Conservation (phyloP, 2,888 invertebrate genomes). For the Chrysodeixis includens region DNA sequence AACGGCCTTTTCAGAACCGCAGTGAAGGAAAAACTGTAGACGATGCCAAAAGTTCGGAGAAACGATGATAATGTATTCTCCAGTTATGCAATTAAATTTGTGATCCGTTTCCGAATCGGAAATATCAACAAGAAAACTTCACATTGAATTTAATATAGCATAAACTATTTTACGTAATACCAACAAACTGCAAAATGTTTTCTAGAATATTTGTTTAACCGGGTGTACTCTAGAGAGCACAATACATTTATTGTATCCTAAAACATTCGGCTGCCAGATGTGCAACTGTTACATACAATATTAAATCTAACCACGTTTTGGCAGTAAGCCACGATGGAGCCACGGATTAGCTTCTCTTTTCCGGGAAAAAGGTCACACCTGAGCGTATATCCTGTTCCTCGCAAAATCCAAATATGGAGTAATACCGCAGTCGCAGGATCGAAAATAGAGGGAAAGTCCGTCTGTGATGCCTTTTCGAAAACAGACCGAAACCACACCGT, state of each 20-base stretch:
- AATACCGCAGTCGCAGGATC: slow-evolving; percentile 12
- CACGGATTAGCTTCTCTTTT: slow-evolving; percentile 38
- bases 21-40: too few species aligned
- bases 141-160: not conserved
- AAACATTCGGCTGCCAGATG: not conserved
- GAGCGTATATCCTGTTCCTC: slow-evolving; percentile 24
- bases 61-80: too few species aligned
- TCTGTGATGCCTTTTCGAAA: slow-evolving; percentile 20
- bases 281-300: slow-evolving; percentile 27
- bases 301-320: slow-evolving; percentile 37
- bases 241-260: slow-evolving; percentile 5
- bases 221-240: not conserved
- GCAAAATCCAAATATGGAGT: slow-evolving; percentile 28
- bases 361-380: slow-evolving; percentile 43
- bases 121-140: not conserved
- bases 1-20: too few species aligned
- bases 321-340: slow-evolving; percentile 21
- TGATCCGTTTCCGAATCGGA: too few species aligned
- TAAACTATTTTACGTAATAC: too few species aligned
- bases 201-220: not conserved
- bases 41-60: too few species aligned
- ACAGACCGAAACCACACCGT: slow-evolving; percentile 29
- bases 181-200: not conserved
- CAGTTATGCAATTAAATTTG: too few species aligned
- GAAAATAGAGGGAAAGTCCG: slow-evolving; percentile 20